A percentile compares a stretch with the other conserved stretches of the same genome.
Evolutionary conservation across 2,797 vertebrate genomes (phyloP).

Genomic region (Pelobates cultripes): DNA sequence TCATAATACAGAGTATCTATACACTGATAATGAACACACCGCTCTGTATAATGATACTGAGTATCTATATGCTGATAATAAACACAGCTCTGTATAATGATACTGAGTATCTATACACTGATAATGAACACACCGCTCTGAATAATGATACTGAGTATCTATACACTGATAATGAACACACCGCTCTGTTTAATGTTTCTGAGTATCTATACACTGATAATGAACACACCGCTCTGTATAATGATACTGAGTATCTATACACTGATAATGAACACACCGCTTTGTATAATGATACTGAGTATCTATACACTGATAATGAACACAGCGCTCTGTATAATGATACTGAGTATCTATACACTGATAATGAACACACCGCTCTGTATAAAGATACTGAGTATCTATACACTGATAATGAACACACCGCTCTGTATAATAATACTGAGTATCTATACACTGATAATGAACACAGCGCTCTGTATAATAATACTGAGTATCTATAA

Average conservation of each 20-base stretch:
- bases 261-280: constrained; percentile 4
- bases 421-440: not conserved
- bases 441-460: constrained; percentile 6
- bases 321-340: not conserved
- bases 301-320: not conserved
- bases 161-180: constrained; percentile 12
- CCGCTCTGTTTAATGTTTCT: not conserved
- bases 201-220: not conserved
- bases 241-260: not conserved
- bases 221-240: not conserved
- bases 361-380: not conserved
- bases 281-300: not conserved
- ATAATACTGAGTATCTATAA: constrained; percentile 2
- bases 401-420: not conserved
- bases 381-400: not conserved
- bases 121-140: not conserved
- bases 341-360: not conserved
- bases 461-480: not conserved
- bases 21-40: constrained; percentile 2
- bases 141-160: not conserved
- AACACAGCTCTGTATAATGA: not conserved
- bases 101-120: constrained; percentile 2
- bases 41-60: not conserved
- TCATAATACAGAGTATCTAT: not conserved
- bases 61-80: constrained; percentile 6